A percentile compares a stretch with the other conserved stretches of the same genome.
These are phyloP conservation scores for Gadopsis bispinosus DNA, from an alignment of 2,797 vertebrate genomes.

Conservation along the genomic window DNA sequence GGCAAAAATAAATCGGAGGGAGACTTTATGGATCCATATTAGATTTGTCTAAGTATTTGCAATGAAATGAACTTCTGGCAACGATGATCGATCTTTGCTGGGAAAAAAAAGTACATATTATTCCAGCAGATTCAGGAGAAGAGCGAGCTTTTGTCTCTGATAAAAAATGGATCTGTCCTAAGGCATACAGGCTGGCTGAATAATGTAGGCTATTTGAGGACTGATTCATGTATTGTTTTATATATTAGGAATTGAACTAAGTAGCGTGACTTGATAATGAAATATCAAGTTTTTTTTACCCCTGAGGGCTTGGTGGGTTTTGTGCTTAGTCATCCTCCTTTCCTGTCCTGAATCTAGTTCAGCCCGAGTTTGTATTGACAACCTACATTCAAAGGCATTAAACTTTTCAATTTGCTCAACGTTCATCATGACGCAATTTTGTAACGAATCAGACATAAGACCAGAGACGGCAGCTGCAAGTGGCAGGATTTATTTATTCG, in stretches of 20 bases:
- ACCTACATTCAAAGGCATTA: background rate
- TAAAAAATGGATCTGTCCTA: slow-evolving; percentile 31
- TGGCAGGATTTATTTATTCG: too few species aligned
- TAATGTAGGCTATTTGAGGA: slow-evolving; percentile 5
- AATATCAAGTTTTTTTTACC: background rate
- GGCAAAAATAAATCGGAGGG: slow-evolving; percentile 11
- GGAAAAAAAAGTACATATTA: slow-evolving; percentile 23
- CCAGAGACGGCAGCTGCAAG: background rate
- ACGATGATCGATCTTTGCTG: slow-evolving; percentile 28
- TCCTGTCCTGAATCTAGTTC: slow-evolving; percentile 4
- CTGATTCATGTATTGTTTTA: slow-evolving; percentile 32
- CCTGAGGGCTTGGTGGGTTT: background rate
- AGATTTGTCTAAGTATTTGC: slow-evolving; percentile 39
- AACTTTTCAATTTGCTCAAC: background rate
- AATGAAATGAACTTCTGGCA: slow-evolving; percentile 36
- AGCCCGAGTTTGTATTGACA: slow-evolving; percentile 6
- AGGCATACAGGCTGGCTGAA: slow-evolving; percentile 3
- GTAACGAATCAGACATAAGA: background rate
- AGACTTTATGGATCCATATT: slow-evolving; percentile 36
- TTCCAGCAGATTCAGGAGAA: slow-evolving; percentile 8
- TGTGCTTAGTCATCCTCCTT: slow-evolving; percentile 19
- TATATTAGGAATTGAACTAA: background rate
- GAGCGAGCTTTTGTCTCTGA: slow-evolving; percentile 22
- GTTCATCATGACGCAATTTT: background rate
- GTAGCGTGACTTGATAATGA: background rate